Conservation (phyloP, 2,888 invertebrate genomes). For the Dromius quadrimaculatus region DNA sequence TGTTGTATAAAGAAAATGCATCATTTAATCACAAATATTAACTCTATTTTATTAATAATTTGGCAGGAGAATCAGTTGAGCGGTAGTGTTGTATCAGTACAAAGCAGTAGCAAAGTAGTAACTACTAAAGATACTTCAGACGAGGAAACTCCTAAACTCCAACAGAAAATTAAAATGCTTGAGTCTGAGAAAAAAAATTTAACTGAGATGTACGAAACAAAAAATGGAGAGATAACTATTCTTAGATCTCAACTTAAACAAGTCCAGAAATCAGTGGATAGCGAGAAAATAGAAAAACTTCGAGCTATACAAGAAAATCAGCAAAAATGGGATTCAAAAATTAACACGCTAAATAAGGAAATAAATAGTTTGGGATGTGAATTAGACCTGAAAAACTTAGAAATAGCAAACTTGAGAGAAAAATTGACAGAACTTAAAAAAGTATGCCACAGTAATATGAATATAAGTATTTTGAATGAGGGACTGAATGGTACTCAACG, state of each 20-base stretch:
- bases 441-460: conserved; percentile 39
- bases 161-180: conserved; percentile 61
- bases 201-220: conserved; percentile 9
- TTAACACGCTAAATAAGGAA: conserved; percentile 65
- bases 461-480: conserved; percentile 34
- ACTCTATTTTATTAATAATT: background rate
- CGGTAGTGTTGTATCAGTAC: background rate
- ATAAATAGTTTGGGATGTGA: conserved; percentile 68
- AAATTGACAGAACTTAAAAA: conserved; percentile 61
- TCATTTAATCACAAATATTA: background rate
- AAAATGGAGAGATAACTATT: conserved; percentile 46
- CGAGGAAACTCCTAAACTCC: conserved; percentile 11
- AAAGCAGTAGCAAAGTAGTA: background rate
- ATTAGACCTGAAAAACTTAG: conserved; percentile 73
- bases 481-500: conserved; percentile 6
- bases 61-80: background rate
- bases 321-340: conserved; percentile 69
- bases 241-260: conserved; percentile 32
- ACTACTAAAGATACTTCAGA: background rate
- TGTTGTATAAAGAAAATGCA: background rate
- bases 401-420: conserved; percentile 71
- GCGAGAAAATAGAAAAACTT: conserved; percentile 44
- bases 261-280: conserved; percentile 22
- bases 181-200: conserved; percentile 64
- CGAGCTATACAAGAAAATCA: conserved; percentile 61